These are phyloP conservation scores for Drosophila setifemur DNA, from an alignment of 1,140 invertebrate species.

Conservation along the genomic window DNA sequence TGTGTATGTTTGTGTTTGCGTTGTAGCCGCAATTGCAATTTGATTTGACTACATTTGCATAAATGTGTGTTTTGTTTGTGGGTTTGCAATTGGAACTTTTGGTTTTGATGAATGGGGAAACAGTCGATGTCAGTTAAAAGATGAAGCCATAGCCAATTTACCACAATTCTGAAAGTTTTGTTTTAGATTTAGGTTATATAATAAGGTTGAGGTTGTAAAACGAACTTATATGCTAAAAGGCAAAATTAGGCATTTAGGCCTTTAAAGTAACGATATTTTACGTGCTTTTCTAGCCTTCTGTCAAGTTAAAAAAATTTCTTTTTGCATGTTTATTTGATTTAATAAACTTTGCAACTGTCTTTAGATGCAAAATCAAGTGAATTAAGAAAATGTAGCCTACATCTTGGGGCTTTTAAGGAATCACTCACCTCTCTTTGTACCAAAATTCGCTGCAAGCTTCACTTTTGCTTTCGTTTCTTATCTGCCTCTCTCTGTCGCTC, in stretches of 20 bases:
- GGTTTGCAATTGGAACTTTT: conserved; percentile 23
- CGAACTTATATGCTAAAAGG: too few relatives aligned
- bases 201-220: too few relatives aligned
- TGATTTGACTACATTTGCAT: conserved; percentile 54
- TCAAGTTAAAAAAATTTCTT: too few relatives aligned
- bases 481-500: background rate
- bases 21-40: conserved; percentile 46
- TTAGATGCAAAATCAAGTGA: too few relatives aligned
- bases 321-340: too few relatives aligned
- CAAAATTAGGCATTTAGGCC: too few relatives aligned
- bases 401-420: background rate
- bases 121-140: conserved; percentile 16
- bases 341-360: too few relatives aligned
- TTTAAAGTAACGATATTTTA: too few relatives aligned
- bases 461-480: conserved; percentile 29
- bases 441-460: conserved; percentile 4
- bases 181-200: too few relatives aligned
- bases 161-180: background rate
- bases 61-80: conserved; percentile 31
- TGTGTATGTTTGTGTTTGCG: conserved; percentile 1
- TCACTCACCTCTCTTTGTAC: conserved; percentile 17
- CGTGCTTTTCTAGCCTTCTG: too few relatives aligned
- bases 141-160: background rate
- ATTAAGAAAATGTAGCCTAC: conserved; percentile 21
- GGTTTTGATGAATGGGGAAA: conserved; percentile 33